These are phyloP conservation scores for Acridotheres tristis DNA, from an alignment of 2,797 vertebrate species.

Conservation along the genomic window DNA sequence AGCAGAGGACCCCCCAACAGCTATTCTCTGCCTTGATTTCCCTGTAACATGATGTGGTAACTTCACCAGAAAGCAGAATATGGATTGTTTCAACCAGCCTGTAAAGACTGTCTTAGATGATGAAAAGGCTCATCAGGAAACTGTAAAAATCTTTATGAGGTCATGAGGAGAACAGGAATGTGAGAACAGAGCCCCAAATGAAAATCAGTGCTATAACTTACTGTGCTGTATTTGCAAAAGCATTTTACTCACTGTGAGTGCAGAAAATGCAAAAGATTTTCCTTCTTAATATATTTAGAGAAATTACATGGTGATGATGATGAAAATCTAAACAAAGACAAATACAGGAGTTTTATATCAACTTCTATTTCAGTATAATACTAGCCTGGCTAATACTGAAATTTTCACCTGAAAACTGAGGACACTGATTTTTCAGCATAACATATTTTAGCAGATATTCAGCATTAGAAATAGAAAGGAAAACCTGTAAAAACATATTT, in stretches of 20 bases:
- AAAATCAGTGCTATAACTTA: background rate
- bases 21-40: background rate
- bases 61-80: background rate
- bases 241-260: background rate
- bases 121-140: background rate
- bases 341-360: background rate
- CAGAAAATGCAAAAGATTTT: background rate
- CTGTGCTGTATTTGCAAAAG: background rate
- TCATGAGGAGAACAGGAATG: background rate
- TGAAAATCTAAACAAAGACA: background rate
- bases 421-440: background rate
- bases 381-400: background rate
- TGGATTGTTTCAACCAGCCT: background rate
- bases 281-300: background rate
- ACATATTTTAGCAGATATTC: fast-evolving
- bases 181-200: background rate
- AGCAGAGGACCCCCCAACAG: background rate
- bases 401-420: background rate
- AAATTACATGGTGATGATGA: background rate
- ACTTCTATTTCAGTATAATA: background rate
- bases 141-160: background rate
- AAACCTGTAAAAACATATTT: background rate
- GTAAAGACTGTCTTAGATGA: background rate
- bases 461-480: background rate
- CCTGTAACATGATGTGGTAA: background rate